A percentile compares a stretch with the other conserved stretches of the same genome.
phyloP scores from a whole-genome alignment of 2,113 vertebrate genomes.

The Cervus canadensis region DNA sequence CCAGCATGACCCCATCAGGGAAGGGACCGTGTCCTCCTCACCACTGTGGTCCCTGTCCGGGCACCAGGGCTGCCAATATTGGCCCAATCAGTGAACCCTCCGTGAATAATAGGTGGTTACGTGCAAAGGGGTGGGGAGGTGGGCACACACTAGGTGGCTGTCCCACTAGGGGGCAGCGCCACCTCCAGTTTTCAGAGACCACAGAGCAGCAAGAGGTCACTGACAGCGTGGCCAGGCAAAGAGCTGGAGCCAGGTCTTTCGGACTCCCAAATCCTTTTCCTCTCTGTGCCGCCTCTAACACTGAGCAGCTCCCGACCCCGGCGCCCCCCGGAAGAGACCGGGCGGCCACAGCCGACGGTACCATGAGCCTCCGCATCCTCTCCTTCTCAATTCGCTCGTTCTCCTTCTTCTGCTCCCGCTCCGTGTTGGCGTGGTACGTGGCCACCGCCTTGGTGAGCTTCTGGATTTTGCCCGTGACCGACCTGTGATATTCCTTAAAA shows the following conservation, averaged over 20 bases:
- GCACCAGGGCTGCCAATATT: accelerated
- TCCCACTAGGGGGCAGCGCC: neutral
- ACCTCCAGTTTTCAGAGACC: neutral
- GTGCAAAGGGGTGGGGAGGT: neutral
- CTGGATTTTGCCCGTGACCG: conserved; percentile 95
- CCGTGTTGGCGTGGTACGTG: conserved; percentile 97
- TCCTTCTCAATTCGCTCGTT: conserved; percentile 98
- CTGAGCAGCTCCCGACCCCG: neutral
- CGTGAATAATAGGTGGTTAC: neutral
- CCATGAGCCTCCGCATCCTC: conserved; percentile 96
- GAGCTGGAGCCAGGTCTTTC: neutral
- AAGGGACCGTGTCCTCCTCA: too few relatives aligned
- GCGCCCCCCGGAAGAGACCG: accelerated
- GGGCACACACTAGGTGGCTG: too few relatives aligned
- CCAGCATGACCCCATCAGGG: neutral
- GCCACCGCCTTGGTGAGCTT: conserved; percentile 97
- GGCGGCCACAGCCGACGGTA: conserved; percentile 22
- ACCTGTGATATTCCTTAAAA: conserved; percentile 97
- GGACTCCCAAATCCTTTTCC: neutral
- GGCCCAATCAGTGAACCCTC: too few relatives aligned
- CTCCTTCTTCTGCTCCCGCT: conserved; percentile 98
- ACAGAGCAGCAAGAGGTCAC: neutral
- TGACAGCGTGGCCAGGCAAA: neutral
- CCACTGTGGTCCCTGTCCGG: accelerated
- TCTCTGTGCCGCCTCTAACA: neutral